Evolutionary conservation across 2,888 invertebrate genomes (phyloP), one percentile per base, ranked within the genome.

Genomic region (Athripsodes cinereus): DNA sequence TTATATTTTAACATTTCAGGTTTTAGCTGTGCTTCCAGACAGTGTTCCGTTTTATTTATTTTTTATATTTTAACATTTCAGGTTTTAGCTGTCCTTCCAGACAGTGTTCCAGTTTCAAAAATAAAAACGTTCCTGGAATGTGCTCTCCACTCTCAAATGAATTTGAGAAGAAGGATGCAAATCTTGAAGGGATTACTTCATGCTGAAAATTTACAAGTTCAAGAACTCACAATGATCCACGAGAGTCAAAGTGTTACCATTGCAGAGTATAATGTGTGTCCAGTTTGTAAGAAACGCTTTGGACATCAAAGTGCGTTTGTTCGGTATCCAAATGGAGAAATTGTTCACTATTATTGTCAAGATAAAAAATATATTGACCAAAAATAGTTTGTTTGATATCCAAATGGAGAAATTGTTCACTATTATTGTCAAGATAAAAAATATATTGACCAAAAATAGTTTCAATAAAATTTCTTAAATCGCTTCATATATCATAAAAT

Each of bases 301-400:
- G 90, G 90, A 18, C 92, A 92, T 73, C 91, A 92, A 76, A 93
- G 94, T 76, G 96, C 96, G 21, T 92, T 97, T 73, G 92, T 95
- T 5, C 81, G 95, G 50, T 92, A 91, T 73, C 92, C 96, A 1
- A 90, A 90, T 72, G 95, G 94, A 2, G 90, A 92, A 66, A 86
- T 96, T 19, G 92, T 96, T 1, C 97, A 97, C 74, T 93, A 91
- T 70, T 93, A 91, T 3, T 97, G 97, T 72, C 61, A 62, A 19
- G 61, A 62, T 13, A 60, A 57, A 22, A 63, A 63, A 52, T 20
- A 31, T 34, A 21, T 19, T 16, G 20, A 47, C 10, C 21, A 50
- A 50, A n/a, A n/a, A n/a, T n/a, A n/a, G n/a, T 92, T 97, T 73
- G 92, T 95, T 5, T 81, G 95, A 50, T 92, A 91, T 73, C 92